Evolutionary conservation across 2,888 invertebrate genomes (phyloP).

Genomic region (Pollenia amentaria): DNA sequence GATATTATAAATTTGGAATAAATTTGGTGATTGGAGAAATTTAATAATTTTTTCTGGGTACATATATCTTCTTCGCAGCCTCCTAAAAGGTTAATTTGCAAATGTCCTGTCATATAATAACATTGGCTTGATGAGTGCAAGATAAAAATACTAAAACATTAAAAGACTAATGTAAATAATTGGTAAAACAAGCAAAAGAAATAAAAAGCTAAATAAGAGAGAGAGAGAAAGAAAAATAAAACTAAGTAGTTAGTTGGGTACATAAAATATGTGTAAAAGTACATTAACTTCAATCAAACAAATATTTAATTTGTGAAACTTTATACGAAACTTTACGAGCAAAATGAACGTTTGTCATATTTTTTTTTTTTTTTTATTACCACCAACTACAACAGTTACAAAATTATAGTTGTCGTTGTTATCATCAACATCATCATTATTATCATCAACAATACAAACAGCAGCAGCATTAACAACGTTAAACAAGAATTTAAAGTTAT

Average conservation of each 20-base stretch:
- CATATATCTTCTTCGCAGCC: too few species aligned
- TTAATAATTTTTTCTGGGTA: too few species aligned
- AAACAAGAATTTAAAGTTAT: constrained; percentile 58
- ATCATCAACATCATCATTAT: background rate
- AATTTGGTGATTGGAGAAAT: too few species aligned
- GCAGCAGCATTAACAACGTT: constrained; percentile 58
- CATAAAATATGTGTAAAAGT: constrained; percentile 55
- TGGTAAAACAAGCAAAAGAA: constrained; percentile 53
- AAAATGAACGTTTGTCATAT: constrained; percentile 44
- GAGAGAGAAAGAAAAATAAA: background rate
- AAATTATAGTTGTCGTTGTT: constrained; percentile 24
- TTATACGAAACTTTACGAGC: constrained; percentile 59
- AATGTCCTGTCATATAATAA: constrained; percentile 8
- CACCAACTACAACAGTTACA: constrained; percentile 17
- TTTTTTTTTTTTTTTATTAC: constrained; percentile 7
- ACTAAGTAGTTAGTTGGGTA: constrained; percentile 38
- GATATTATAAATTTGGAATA: too few species aligned
- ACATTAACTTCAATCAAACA: constrained; percentile 71
- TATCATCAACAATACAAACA: constrained; percentile 27
- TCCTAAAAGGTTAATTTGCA: constrained; percentile 16
- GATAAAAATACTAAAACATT: constrained; percentile 7
- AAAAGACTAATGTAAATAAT: constrained; percentile 60
- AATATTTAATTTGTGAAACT: constrained; percentile 71
- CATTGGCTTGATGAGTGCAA: background rate
- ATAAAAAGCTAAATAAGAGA: constrained; percentile 36